A percentile compares a stretch with the other conserved stretches of the same genome.
These are phyloP conservation scores for Paguma larvata DNA, from an alignment of 2,797 vertebrate species.

Conservation along the genomic window DNA sequence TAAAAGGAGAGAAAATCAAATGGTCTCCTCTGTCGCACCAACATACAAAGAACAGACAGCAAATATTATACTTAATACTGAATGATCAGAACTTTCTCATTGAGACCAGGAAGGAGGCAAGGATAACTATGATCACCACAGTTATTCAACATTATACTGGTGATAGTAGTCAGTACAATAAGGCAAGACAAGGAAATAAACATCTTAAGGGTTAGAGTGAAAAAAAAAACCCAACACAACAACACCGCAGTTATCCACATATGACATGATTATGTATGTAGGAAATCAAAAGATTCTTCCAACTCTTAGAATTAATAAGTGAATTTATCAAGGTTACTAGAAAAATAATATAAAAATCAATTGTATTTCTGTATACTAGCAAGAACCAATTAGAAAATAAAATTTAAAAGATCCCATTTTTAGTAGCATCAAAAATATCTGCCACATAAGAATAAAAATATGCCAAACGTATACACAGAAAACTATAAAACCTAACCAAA, in stretches of 20 bases:
- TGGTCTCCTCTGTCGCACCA: background rate
- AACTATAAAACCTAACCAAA: background rate
- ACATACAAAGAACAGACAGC: background rate
- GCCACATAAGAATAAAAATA: background rate
- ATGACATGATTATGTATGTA: background rate
- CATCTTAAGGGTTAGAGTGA: background rate
- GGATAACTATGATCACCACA: background rate
- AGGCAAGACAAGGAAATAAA: background rate
- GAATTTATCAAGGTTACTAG: background rate
- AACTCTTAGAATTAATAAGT: background rate
- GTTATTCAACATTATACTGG: background rate
- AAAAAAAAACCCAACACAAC: background rate
- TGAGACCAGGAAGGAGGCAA: background rate
- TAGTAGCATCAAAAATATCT: background rate
- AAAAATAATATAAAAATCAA: background rate
- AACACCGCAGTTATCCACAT: background rate
- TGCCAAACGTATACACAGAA: background rate
- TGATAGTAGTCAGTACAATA: background rate
- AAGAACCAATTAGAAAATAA: slow-evolving; percentile 25
- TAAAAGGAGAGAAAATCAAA: background rate
- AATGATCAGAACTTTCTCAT: background rate
- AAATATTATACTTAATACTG: background rate
- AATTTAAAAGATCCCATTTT: background rate
- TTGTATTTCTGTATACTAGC: background rate
- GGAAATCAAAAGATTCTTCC: slow-evolving; percentile 1